Percentiles rank a stretch among this genome's conserved stretches.
phyloP scores from a whole-genome alignment of 2,113 vertebrate species.

The Larimichthys polyactis region DNA sequence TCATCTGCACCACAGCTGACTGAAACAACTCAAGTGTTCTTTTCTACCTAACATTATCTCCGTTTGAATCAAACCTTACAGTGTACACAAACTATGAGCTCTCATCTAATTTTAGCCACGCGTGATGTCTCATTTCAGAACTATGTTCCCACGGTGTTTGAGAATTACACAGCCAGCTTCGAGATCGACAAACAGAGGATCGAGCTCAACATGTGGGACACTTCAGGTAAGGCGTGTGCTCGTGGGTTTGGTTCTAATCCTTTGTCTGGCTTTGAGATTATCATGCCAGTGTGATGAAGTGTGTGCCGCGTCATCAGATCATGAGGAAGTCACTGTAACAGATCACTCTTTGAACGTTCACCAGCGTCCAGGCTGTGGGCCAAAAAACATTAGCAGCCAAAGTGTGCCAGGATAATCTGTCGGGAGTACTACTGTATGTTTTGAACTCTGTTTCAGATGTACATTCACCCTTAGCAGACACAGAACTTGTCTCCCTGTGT shows the following conservation, averaged over 20 bases:
- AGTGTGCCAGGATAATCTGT: slow-evolving; percentile 13
- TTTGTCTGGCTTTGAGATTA: not conserved
- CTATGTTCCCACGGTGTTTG: slow-evolving; percentile 90
- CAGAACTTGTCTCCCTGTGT: not conserved
- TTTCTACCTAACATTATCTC: not conserved
- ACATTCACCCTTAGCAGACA: not conserved
- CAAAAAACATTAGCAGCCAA: slow-evolving; percentile 25
- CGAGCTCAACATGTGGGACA: slow-evolving; percentile 98
- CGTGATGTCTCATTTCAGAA: slow-evolving; percentile 72
- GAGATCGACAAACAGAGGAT: slow-evolving; percentile 95
- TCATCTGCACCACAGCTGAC: slow-evolving; percentile 19
- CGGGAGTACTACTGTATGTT: not conserved
- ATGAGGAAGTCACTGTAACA: not conserved
- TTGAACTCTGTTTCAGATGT: not conserved
- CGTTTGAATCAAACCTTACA: not conserved
- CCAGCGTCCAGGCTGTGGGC: slow-evolving; percentile 31
- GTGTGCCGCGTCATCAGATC: not conserved
- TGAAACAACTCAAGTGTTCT: slow-evolving; percentile 3
- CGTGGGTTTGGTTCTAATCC: not conserved
- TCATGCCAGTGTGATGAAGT: slow-evolving; percentile 10
- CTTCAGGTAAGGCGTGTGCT: slow-evolving; percentile 86
- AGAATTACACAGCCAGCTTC: slow-evolving; percentile 95
- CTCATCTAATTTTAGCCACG: slow-evolving; percentile 29
- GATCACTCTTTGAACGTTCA: slow-evolving; percentile 22
- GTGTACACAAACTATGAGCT: slow-evolving; percentile 3